phyloP scores from a whole-genome alignment of 2,113 vertebrate species.

The Panurus biarmicus region DNA sequence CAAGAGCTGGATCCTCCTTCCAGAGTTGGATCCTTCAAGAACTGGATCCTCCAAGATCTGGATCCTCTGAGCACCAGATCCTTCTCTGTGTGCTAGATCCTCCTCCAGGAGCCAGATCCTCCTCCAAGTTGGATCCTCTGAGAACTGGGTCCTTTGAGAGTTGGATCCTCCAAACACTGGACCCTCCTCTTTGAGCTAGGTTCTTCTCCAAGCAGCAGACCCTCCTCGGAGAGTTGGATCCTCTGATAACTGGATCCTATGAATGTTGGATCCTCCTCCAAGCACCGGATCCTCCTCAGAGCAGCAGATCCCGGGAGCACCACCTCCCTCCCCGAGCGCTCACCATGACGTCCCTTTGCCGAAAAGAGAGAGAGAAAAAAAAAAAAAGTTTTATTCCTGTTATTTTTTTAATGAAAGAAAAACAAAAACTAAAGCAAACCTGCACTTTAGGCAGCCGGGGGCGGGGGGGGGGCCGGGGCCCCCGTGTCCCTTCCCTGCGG shows the following conservation, averaged over 20 bases:
- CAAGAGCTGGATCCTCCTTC: not conserved
- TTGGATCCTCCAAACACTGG: not conserved
- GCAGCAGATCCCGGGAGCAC: not conserved
- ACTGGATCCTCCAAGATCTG: not conserved
- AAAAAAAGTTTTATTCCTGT: slow-evolving; percentile 75
- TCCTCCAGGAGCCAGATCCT: not conserved
- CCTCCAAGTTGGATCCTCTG: not conserved
- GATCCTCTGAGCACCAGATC: not conserved
- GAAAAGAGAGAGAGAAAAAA: slow-evolving; percentile 47
- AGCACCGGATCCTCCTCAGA: not conserved
- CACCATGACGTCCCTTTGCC: slow-evolving; percentile 62
- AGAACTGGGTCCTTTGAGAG: not conserved
- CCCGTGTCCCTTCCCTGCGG: slow-evolving; percentile 5
- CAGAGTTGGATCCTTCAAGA: not conserved
- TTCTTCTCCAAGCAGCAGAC: not conserved
- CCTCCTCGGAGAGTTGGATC: not conserved
- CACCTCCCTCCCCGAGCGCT: not conserved
- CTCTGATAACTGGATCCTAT: not conserved
- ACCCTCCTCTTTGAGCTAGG: not conserved
- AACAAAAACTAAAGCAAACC: slow-evolving; percentile 68
- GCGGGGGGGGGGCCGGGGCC: slow-evolving; percentile 59
- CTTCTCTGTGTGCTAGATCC: not conserved
- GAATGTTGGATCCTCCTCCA: not conserved
- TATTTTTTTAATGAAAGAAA: slow-evolving; percentile 75
- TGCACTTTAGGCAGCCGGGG: slow-evolving; percentile 74